Conservation (phyloP, 2,888 invertebrate species). For the Lutraria lutraria region DNA sequence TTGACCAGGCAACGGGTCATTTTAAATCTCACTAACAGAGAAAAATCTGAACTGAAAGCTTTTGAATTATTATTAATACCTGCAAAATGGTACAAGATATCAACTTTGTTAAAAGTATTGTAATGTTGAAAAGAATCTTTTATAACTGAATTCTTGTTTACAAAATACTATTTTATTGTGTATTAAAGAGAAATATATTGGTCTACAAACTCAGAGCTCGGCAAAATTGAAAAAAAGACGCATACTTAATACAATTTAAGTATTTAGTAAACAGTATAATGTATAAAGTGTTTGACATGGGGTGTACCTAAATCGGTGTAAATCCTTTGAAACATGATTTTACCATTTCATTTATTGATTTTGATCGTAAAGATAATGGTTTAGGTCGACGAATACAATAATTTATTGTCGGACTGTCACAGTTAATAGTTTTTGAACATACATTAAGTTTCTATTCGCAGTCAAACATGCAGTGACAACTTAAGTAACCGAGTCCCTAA, state of each 20-base stretch:
- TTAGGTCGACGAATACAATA: neutral
- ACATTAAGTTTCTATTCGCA: neutral
- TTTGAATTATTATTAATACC: no score
- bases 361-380: conserved; percentile 35
- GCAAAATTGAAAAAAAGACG: conserved; percentile 7
- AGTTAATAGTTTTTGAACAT: conserved; percentile 23
- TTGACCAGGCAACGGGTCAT: no score
- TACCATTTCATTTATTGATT: conserved; percentile 51
- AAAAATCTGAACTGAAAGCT: no score
- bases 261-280: conserved; percentile 19
- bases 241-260: conserved; percentile 16
- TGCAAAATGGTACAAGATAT: neutral
- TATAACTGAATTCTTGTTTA: neutral
- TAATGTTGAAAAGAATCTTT: neutral
- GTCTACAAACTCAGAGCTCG: neutral
- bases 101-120: neutral
- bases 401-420: conserved; percentile 26
- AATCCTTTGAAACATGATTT: conserved; percentile 34
- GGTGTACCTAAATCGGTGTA: neutral
- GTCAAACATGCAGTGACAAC: conserved; percentile 15
- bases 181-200: neutral
- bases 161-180: neutral
- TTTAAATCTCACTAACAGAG: no score
- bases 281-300: conserved; percentile 12
- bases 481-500: neutral